These are phyloP conservation scores for Myocastor coypus DNA, from an alignment of 2,113 vertebrate genomes.

Conservation along the genomic window DNA sequence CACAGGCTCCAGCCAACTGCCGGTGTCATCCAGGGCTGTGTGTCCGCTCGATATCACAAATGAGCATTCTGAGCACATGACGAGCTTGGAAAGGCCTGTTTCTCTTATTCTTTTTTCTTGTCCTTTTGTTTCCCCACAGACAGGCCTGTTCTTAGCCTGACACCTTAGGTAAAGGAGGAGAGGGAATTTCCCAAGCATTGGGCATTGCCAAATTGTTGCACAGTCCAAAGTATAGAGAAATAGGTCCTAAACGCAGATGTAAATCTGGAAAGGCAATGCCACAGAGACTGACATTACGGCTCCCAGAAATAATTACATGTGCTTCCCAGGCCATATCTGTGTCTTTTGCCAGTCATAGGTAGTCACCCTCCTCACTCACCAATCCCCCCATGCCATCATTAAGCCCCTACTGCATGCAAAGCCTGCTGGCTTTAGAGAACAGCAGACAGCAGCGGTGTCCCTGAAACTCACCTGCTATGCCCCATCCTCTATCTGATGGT, in stretches of 20 bases:
- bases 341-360: too few relatives aligned
- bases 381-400: background rate
- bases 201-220: background rate
- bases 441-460: accelerated
- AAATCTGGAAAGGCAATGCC: background rate
- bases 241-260: background rate
- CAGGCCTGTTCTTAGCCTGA: background rate
- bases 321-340: background rate
- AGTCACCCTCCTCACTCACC: background rate
- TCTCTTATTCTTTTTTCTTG: background rate
- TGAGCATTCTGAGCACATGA: background rate
- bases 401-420: background rate
- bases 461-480: too few relatives aligned
- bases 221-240: background rate
- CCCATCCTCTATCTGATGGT: too few relatives aligned
- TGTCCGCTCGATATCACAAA: background rate
- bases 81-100: background rate
- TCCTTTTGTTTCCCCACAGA: background rate
- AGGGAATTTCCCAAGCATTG: background rate
- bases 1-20: background rate
- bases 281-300: background rate
- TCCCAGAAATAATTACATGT: background rate
- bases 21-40: accelerated
- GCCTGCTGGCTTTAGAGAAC: background rate
- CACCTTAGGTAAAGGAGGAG: accelerated